Evolutionary conservation across 2,797 vertebrate species (phyloP).

Genomic region (Craterocephalus amniculus): DNA sequence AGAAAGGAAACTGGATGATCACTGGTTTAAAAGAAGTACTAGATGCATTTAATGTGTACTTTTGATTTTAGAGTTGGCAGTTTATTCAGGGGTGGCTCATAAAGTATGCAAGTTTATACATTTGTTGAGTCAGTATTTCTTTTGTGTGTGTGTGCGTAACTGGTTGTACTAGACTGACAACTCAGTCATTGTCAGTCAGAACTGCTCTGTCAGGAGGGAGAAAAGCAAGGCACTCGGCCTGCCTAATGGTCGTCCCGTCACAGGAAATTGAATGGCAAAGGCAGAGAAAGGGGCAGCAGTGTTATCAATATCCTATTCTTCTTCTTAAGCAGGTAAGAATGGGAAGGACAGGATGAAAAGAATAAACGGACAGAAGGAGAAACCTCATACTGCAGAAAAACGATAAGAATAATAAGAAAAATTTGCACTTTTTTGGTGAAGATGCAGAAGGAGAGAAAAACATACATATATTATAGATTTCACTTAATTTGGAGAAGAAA

Average conservation of each 20-base stretch:
- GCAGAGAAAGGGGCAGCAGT: background rate
- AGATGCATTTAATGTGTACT: too few relatives aligned
- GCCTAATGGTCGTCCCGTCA: constrained; percentile 25
- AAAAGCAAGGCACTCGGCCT: constrained; percentile 12
- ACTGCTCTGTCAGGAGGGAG: constrained; percentile 19
- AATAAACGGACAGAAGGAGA: constrained; percentile 22
- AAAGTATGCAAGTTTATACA: background rate
- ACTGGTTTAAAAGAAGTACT: too few relatives aligned
- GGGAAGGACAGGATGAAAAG: background rate
- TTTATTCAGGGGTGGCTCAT: too few relatives aligned
- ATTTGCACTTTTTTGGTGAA: too few relatives aligned
- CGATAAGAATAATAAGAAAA: background rate
- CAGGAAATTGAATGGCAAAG: constrained; percentile 11
- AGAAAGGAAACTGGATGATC: too few relatives aligned
- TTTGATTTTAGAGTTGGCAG: too few relatives aligned
- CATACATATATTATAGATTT: constrained; percentile 27
- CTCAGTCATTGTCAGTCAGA: background rate
- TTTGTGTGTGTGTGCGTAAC: background rate
- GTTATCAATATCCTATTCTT: background rate
- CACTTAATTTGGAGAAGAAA: constrained; percentile 8
- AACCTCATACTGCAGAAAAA: constrained; percentile 9
- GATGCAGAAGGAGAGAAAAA: constrained; percentile 11
- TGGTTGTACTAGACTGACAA: background rate
- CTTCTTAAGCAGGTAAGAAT: background rate
- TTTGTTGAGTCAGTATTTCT: background rate